phyloP scores from a whole-genome alignment of 2,888 invertebrate species.

The Sympetrum striolatum region DNA sequence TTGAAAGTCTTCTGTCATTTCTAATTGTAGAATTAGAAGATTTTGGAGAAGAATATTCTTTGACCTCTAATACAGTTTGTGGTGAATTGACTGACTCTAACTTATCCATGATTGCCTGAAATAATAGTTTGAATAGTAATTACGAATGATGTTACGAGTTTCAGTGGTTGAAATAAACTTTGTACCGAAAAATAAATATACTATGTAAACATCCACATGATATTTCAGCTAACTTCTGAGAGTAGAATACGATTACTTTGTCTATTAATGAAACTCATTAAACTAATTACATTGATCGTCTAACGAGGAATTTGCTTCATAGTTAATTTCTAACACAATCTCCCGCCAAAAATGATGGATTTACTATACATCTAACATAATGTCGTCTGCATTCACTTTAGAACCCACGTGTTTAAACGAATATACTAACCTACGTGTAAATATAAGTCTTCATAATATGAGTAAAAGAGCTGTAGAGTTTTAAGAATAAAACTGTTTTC shows the following conservation, averaged over 20 bases:
- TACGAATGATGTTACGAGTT: too few species aligned
- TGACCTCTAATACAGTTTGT: not conserved
- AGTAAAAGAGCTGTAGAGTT: not conserved
- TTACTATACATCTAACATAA: not conserved
- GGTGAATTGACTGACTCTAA: not conserved
- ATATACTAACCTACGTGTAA: not conserved
- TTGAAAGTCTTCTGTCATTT: conserved; percentile 46
- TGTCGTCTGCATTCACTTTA: conserved; percentile 3
- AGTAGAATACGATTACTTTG: too few species aligned
- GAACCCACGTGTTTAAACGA: not conserved
- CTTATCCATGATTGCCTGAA: not conserved
- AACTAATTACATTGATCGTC: too few species aligned
- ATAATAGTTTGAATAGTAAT: not conserved
- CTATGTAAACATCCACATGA: too few species aligned
- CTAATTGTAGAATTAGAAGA: not conserved
- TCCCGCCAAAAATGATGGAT: not conserved
- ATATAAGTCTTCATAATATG: not conserved
- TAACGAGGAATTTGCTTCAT: too few species aligned
- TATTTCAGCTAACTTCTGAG: too few species aligned
- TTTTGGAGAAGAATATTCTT: not conserved
- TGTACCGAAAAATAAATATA: too few species aligned
- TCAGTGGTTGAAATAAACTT: too few species aligned
- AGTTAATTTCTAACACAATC: too few species aligned
- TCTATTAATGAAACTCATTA: too few species aligned
- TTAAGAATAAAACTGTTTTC: not conserved